phyloP scores from a whole-genome alignment of 2,888 invertebrate species.

The Oscheius sp. region DNA sequence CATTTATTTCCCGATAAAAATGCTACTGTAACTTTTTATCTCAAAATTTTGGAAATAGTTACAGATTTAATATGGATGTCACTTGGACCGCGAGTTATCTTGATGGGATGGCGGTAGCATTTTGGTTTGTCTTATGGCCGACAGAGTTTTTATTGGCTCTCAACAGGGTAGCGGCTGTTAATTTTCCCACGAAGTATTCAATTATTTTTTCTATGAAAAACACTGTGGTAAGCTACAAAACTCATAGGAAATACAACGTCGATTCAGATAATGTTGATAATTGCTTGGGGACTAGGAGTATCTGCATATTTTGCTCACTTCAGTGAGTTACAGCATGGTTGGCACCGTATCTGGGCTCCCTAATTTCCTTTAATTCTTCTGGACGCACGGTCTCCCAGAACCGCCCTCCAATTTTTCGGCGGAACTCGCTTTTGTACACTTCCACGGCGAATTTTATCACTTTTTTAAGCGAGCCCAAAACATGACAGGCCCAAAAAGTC shows the following conservation, averaged over 20 bases:
- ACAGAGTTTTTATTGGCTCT: conserved; percentile 8
- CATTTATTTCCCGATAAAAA: background rate
- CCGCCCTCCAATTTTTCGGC: too few relatives aligned
- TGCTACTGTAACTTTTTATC: conserved; percentile 3
- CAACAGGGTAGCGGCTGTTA: conserved; percentile 6
- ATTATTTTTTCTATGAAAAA: conserved; percentile 8
- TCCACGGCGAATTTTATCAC: too few relatives aligned
- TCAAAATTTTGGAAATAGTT: background rate
- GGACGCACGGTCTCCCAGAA: too few relatives aligned
- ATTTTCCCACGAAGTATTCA: conserved; percentile 4
- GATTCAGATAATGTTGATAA: conserved; percentile 4
- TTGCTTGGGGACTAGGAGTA: background rate
- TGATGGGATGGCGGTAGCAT: conserved; percentile 4
- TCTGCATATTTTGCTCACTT: background rate
- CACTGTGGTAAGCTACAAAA: background rate
- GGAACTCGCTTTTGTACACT: too few relatives aligned
- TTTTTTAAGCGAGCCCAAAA: too few relatives aligned
- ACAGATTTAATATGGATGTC: background rate
- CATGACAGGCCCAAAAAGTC: too few relatives aligned
- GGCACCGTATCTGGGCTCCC: too few relatives aligned
- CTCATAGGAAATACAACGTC: background rate
- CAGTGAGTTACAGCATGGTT: too few relatives aligned
- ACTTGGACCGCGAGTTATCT: background rate
- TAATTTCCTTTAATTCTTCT: too few relatives aligned
- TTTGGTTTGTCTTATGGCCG: conserved; percentile 1